Conservation (phyloP, 2,888 invertebrate species). For the Leuctra nigra region DNA sequence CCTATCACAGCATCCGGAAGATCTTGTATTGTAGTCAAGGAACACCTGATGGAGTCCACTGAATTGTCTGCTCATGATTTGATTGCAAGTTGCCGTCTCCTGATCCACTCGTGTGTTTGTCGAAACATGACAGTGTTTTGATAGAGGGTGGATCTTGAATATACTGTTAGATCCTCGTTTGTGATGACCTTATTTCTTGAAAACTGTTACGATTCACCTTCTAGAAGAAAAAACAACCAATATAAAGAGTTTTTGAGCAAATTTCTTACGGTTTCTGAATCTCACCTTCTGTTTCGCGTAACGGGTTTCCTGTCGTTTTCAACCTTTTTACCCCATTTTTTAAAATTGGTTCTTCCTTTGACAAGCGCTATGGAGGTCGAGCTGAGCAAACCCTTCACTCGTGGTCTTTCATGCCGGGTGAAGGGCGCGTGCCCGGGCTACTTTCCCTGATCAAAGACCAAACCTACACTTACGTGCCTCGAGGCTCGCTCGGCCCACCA, state of each 20-base stretch:
- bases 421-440: constrained; percentile 23
- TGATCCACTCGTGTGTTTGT: too few relatives aligned
- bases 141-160: constrained; percentile 3
- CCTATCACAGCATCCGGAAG: too few relatives aligned
- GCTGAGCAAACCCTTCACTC: constrained; percentile 14
- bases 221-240: constrained; percentile 12
- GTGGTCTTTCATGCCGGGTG: constrained; percentile 11
- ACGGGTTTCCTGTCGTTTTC: constrained; percentile 24
- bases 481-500: constrained; percentile 9
- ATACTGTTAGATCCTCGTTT: too few relatives aligned
- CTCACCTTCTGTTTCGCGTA: constrained; percentile 22
- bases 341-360: constrained; percentile 13
- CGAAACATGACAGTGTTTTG: too few relatives aligned
- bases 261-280: constrained; percentile 12
- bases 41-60: too few relatives aligned
- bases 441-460: constrained; percentile 4
- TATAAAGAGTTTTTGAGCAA: constrained; percentile 18
- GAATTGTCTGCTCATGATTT: too few relatives aligned
- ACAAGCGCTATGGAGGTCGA: constrained; percentile 2
- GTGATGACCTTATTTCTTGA: constrained; percentile 8
- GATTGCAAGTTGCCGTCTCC: too few relatives aligned
- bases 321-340: constrained; percentile 20
- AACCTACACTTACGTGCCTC: constrained; percentile 7
- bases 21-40: too few relatives aligned
- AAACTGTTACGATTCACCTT: constrained; percentile 16